Evolutionary conservation across 2,888 invertebrate genomes (phyloP).

Genomic region (Flexamia atlantica): DNA sequence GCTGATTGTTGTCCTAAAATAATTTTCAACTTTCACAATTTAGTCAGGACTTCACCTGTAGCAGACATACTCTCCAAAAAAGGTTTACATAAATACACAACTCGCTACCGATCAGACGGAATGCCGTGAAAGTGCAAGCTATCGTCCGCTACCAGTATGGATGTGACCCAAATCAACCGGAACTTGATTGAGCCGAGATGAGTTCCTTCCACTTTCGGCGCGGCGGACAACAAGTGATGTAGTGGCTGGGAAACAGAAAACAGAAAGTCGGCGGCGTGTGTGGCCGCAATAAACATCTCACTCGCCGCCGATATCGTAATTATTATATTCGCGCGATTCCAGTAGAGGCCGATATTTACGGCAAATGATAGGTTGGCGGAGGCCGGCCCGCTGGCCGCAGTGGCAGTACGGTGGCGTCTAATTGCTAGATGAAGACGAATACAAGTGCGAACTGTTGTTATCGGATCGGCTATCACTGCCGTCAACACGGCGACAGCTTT

Average conservation of each 20-base stretch:
- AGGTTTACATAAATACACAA: no score
- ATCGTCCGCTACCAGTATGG: slow-evolving; percentile 6
- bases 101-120: neutral
- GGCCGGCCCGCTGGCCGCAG: neutral
- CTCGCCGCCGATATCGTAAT: slow-evolving; percentile 18
- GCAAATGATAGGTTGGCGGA: slow-evolving; percentile 17
- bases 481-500: neutral
- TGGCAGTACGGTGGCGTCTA: neutral
- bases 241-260: neutral
- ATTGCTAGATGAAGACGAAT: slow-evolving; percentile 14
- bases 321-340: slow-evolving; percentile 9
- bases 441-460: neutral
- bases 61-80: no score
- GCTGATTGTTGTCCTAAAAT: no score
- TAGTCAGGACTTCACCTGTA: no score
- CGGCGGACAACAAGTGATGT: slow-evolving; percentile 3
- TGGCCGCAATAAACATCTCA: slow-evolving; percentile 29
- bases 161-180: neutral
- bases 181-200: slow-evolving; percentile 9
- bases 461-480: neutral
- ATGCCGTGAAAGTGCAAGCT: slow-evolving; percentile 16
- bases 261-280: neutral
- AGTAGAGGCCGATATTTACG: neutral
- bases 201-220: slow-evolving; percentile 4
- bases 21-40: no score